These are phyloP conservation scores for Dendrolimus punctatus DNA, from an alignment of 1,140 invertebrate species.

Conservation along the genomic window DNA sequence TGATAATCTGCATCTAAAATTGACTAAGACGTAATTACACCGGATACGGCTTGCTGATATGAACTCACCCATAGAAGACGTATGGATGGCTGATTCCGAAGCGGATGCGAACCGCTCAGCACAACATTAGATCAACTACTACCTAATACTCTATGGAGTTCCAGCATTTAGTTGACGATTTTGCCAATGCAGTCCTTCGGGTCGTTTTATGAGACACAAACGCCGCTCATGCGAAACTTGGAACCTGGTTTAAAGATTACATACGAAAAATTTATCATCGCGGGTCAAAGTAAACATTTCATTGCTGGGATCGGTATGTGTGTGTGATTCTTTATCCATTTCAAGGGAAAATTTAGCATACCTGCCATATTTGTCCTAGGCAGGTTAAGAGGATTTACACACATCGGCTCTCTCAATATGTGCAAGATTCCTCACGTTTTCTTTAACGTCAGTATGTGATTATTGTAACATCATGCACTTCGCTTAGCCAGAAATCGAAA, in stretches of 20 bases:
- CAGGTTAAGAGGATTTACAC: no score
- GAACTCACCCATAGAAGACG: slow-evolving; percentile 44
- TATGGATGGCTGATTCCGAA: slow-evolving; percentile 25
- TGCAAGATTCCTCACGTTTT: no score
- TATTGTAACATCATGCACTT: no score
- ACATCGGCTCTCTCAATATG: no score
- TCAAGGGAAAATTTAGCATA: no score
- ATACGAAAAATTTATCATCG: slow-evolving; percentile 1
- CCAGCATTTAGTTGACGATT: slow-evolving; percentile 20
- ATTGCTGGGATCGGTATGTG: no score
- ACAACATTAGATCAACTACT: slow-evolving; percentile 14
- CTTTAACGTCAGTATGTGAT: no score
- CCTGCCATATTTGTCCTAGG: no score
- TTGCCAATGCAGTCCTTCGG: slow-evolving; percentile 30
- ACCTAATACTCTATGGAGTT: slow-evolving; percentile 22
- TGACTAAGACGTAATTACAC: neutral
- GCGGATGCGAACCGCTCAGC: slow-evolving; percentile 22
- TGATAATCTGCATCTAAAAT: neutral
- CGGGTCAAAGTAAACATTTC: no score
- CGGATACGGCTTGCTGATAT: slow-evolving; percentile 9
- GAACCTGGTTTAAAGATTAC: neutral
- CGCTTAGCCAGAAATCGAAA: no score
- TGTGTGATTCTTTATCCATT: no score
- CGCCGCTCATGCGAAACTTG: slow-evolving; percentile 34
- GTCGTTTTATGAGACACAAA: slow-evolving; percentile 50